Evolutionary conservation across 2,888 invertebrate genomes (phyloP).

Genomic region (Spilosoma lubricipeda): DNA sequence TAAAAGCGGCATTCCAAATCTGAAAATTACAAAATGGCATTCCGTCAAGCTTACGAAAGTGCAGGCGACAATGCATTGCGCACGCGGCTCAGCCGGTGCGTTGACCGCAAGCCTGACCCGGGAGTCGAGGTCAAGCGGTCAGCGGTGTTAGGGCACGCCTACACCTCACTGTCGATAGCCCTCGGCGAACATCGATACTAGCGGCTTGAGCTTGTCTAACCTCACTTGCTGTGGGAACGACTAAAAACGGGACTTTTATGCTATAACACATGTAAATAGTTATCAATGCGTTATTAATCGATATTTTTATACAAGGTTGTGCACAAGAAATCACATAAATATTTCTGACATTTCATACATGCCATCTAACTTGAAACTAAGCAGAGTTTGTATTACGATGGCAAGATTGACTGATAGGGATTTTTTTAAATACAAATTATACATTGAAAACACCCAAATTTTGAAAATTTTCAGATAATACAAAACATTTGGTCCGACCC

Average conservation of each 20-base stretch:
- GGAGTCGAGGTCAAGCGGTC: constrained; percentile 81
- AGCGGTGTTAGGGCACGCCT: constrained; percentile 69
- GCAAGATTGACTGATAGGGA: too few species aligned
- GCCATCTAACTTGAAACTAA: too few species aligned
- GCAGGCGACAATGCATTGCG: constrained; percentile 69
- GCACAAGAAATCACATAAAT: neutral
- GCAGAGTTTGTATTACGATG: too few species aligned
- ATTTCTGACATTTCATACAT: too few species aligned
- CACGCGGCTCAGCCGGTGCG: constrained; percentile 64
- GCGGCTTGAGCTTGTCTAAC: constrained; percentile 12
- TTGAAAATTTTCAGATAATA: too few species aligned
- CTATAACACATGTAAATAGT: constrained; percentile 27
- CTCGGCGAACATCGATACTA: constrained; percentile 45
- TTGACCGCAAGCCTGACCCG: constrained; percentile 75
- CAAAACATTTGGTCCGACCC: too few species aligned
- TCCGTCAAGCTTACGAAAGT: constrained; percentile 62
- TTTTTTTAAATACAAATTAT: too few species aligned
- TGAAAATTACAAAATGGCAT: constrained; percentile 61
- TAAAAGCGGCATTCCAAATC: constrained; percentile 42
- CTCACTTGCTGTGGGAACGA: constrained; percentile 51
- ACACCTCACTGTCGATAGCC: constrained; percentile 61
- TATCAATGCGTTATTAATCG: constrained; percentile 1
- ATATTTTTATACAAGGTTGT: neutral
- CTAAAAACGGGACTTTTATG: constrained; percentile 53
- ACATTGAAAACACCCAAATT: too few species aligned